phyloP scores from a whole-genome alignment of 2,888 invertebrate species.

The Ormyrus nitidulus region DNA sequence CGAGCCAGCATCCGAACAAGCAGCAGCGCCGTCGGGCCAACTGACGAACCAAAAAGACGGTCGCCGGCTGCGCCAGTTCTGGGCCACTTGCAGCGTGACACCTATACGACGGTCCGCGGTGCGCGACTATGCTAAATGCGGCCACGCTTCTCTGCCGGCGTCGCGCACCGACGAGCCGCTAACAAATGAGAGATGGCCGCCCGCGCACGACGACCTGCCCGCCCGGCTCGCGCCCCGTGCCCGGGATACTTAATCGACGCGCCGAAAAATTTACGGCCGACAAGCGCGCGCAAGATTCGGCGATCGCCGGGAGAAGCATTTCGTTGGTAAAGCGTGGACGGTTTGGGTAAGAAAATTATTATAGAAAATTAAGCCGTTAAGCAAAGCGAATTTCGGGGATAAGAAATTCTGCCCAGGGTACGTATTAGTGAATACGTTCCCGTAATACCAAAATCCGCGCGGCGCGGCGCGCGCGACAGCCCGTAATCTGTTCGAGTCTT shows the following conservation, averaged over 20 bases:
- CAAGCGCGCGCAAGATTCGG: too few species aligned
- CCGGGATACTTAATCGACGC: conserved; percentile 32
- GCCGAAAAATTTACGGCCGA: conserved; percentile 28
- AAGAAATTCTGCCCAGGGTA: too few species aligned
- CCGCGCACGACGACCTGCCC: neutral
- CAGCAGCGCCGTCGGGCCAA: too few species aligned
- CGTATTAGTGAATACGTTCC: too few species aligned
- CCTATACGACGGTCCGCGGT: conserved; percentile 38
- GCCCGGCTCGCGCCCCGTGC: neutral
- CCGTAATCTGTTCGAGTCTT: conserved; percentile 29
- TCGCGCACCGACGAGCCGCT: conserved; percentile 64
- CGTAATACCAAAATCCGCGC: too few species aligned
- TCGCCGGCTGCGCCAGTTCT: conserved; percentile 13
- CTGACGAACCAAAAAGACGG: conserved; percentile 14
- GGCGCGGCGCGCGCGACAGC: too few species aligned
- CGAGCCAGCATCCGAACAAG: neutral
- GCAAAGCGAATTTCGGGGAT: too few species aligned
- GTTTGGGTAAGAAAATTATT: too few species aligned
- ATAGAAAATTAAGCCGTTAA: too few species aligned
- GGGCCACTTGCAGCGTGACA: too few species aligned
- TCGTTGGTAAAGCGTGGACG: too few species aligned
- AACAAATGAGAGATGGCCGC: conserved; percentile 64
- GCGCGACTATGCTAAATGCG: neutral
- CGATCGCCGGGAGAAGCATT: too few species aligned
- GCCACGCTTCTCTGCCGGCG: conserved; percentile 34